These are phyloP conservation scores for Channallabes apus DNA, from an alignment of 2,797 vertebrate species.

Conservation along the genomic window DNA sequence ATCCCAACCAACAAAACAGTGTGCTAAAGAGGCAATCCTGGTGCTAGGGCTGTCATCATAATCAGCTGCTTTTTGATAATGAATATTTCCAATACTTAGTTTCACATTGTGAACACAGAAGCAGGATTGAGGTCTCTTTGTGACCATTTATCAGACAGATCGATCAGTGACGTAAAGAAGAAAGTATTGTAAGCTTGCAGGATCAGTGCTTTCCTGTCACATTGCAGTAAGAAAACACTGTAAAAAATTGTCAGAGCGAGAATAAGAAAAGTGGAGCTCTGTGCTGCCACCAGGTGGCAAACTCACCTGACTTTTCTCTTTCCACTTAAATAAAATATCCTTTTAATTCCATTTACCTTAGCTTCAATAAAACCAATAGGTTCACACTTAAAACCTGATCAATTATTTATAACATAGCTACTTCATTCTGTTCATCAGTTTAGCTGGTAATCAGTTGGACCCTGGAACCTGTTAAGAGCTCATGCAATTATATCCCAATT, in stretches of 20 bases:
- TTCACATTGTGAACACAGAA: not conserved
- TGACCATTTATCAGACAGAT: slow-evolving; percentile 14
- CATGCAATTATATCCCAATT: not conserved
- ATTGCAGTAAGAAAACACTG: not conserved
- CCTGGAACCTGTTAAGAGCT: not conserved
- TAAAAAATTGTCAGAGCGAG: not conserved
- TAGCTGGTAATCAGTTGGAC: not conserved
- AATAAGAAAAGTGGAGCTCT: slow-evolving; percentile 1
- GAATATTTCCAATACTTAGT: not conserved
- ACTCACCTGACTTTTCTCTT: not conserved
- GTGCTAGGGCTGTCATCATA: not conserved
- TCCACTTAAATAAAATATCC: not conserved
- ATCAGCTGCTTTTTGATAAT: not conserved
- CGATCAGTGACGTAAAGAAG: slow-evolving; percentile 1
- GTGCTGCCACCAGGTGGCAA: slow-evolving; percentile 45
- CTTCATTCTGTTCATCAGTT: not conserved
- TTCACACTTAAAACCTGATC: not conserved
- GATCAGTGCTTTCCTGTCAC: slow-evolving; percentile 18
- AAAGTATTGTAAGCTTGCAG: not conserved
- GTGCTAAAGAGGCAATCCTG: not conserved
- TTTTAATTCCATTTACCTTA: not conserved
- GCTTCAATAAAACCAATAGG: not conserved
- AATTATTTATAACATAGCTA: not conserved
- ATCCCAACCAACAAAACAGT: not conserved
- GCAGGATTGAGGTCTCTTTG: slow-evolving; percentile 7